Base-by-base conservation (phyloP, 2,888 invertebrate genomes). In the Sarcophaga subvicina region DNA sequence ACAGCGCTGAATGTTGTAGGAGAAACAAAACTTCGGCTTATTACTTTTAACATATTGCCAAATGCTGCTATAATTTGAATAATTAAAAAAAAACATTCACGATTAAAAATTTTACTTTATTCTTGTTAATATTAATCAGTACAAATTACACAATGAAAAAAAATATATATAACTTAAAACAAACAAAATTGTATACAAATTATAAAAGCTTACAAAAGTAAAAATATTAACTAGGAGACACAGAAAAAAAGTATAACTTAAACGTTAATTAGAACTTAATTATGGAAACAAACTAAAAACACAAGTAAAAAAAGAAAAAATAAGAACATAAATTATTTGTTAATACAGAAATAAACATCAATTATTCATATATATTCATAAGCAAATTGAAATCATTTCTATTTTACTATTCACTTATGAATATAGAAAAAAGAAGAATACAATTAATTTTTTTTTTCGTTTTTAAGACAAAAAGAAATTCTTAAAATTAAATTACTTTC, bases 61-160 rank as follows among this genome's bases (percentile, higher is more conserved):
- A 62, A 62, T 20, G 6, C 22, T n/a, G 20, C 3, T 20, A 62
- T n/a, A 25, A 64, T 64, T 64, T 12, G 5, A n/a, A 37, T 25
- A 60, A 47, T 69, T 60, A 69, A 22, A 20, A 60, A 45, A 45
- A 4, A 62, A 17, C 27, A n/a, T 60, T 63, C 11, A 67, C 8
- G 10, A 4, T 54, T 47, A 60, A 54, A 37, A 70, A n/a, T 78
- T 70, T 75, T 67, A 62, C 45, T 85, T 86, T 77, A 75, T 85
- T 87, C 62, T 89, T 90, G 90, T 91, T 91, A 90, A 91, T 91
- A 90, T 89, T 89, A 90, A 90, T 91, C 92, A 91, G 92, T 91
- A 91, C 92, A 90, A 91, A 91, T 90, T 88, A 90, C 89, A 88
- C 88, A 90, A 88, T 79, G 88, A 88, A 86, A 77, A 81, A 83